Conservation (phyloP, 2,888 invertebrate species). For the Leptarthrus brevirostris region DNA sequence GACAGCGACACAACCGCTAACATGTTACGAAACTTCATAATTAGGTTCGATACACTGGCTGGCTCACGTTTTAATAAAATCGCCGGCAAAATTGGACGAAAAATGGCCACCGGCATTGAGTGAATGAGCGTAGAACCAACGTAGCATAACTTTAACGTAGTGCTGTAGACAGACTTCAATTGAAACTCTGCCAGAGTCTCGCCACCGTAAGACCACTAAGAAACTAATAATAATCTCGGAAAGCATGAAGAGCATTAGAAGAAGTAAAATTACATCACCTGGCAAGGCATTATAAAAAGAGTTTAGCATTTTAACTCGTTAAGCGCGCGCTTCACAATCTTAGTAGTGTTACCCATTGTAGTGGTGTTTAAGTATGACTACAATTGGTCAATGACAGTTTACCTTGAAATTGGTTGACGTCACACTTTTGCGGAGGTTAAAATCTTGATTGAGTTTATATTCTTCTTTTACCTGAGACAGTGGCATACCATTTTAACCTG, state of each 20-base stretch:
- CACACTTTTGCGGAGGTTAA: constrained; percentile 19
- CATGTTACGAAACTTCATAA: constrained; percentile 31
- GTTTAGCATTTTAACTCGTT: constrained; percentile 8
- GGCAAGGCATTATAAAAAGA: background rate
- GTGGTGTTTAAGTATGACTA: constrained; percentile 21
- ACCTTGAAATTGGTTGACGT: constrained; percentile 50
- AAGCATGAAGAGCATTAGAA: constrained; percentile 19
- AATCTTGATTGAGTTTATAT: constrained; percentile 15
- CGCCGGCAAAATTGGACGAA: constrained; percentile 15
- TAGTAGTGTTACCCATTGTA: background rate
- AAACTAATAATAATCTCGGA: background rate
- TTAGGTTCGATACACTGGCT: constrained; percentile 32
- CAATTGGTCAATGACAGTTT: constrained; percentile 51
- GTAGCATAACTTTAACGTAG: constrained; percentile 20
- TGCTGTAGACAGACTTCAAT: background rate
- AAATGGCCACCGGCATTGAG: background rate
- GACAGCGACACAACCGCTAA: constrained; percentile 7
- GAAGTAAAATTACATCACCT: constrained; percentile 19
- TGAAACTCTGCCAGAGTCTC: no score
- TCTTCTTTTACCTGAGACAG: constrained; percentile 4
- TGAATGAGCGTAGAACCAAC: constrained; percentile 23
- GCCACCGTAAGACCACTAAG: background rate
- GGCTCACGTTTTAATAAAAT: constrained; percentile 31
- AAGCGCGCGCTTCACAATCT: constrained; percentile 9
- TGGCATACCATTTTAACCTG: no score